Percentiles rank a stretch among this genome's conserved stretches.
Conservation (phyloP, 1,140 invertebrate genomes). For the Asobara japonica region DNA sequence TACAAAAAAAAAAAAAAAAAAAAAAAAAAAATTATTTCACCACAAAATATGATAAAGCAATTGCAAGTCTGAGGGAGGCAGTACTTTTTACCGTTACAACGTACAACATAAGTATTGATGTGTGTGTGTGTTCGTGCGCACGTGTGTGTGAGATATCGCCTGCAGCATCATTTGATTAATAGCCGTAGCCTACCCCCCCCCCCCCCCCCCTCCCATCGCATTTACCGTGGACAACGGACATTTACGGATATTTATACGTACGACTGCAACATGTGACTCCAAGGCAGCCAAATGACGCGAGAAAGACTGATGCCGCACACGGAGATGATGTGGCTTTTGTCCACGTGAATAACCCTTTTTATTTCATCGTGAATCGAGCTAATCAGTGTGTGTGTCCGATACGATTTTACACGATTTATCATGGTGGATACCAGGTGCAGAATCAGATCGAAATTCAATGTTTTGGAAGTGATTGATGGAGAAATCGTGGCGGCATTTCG, state of each 20-base stretch:
- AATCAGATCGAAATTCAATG: neutral
- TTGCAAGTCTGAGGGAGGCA: constrained; percentile 22
- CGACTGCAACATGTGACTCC: constrained; percentile 48
- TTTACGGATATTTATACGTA: constrained; percentile 62
- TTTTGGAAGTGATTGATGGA: neutral
- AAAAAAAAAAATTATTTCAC: neutral
- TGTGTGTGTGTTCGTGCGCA: no score
- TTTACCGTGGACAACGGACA: constrained; percentile 50
- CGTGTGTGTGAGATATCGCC: no score
- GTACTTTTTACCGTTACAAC: constrained; percentile 57
- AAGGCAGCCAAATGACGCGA: constrained; percentile 47
- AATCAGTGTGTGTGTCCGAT: constrained; percentile 34
- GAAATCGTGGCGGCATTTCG: neutral
- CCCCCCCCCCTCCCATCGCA: constrained; percentile 4
- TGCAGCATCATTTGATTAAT: constrained; percentile 63
- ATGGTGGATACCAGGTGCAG: constrained; percentile 9
- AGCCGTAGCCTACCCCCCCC: constrained; percentile 38
- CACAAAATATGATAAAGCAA: neutral
- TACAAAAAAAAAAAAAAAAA: neutral
- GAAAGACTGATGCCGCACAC: constrained; percentile 16
- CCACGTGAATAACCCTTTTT: neutral
- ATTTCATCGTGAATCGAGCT: constrained; percentile 32
- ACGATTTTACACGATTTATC: constrained; percentile 24
- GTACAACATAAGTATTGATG: neutral
- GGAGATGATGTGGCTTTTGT: neutral